phyloP scores from a whole-genome alignment of 2,797 vertebrate genomes.

The Sebastes elongatus region DNA sequence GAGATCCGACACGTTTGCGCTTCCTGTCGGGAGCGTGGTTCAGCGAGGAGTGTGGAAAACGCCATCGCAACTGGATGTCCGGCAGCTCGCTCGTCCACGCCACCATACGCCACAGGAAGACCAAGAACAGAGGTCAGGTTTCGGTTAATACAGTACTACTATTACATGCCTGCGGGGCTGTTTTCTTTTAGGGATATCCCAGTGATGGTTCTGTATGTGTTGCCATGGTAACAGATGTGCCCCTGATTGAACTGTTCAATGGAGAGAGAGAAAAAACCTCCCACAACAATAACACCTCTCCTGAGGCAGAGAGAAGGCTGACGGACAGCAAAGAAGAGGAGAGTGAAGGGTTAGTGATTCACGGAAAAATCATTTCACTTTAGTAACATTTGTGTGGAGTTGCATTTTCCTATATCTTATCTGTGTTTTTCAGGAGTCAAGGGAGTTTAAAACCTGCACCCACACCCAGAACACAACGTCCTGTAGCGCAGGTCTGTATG shows the following conservation, averaged over 20 bases:
- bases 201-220: slow-evolving; percentile 52
- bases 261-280: slow-evolving; percentile 45
- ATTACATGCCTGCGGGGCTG: background rate
- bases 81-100: slow-evolving; percentile 88
- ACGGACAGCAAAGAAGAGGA: slow-evolving; percentile 42
- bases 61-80: slow-evolving; percentile 75
- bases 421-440: slow-evolving; percentile 52
- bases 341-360: slow-evolving; percentile 48
- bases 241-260: slow-evolving; percentile 68
- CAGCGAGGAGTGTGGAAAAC: slow-evolving; percentile 83
- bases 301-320: slow-evolving; percentile 27
- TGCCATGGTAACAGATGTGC: slow-evolving; percentile 66
- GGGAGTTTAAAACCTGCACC: slow-evolving; percentile 23
- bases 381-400: background rate
- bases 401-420: background rate
- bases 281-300: slow-evolving; percentile 11
- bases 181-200: slow-evolving; percentile 28
- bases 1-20: slow-evolving; percentile 82
- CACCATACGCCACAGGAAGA: slow-evolving; percentile 88
- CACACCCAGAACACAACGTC: slow-evolving; percentile 38
- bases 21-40: slow-evolving; percentile 92
- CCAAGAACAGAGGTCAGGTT: slow-evolving; percentile 82
- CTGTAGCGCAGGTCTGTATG: slow-evolving; percentile 51
- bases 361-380: background rate
- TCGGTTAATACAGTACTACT: background rate